Conservation (phyloP, 2,888 invertebrate genomes). For the Chironomus tentans region DNA sequence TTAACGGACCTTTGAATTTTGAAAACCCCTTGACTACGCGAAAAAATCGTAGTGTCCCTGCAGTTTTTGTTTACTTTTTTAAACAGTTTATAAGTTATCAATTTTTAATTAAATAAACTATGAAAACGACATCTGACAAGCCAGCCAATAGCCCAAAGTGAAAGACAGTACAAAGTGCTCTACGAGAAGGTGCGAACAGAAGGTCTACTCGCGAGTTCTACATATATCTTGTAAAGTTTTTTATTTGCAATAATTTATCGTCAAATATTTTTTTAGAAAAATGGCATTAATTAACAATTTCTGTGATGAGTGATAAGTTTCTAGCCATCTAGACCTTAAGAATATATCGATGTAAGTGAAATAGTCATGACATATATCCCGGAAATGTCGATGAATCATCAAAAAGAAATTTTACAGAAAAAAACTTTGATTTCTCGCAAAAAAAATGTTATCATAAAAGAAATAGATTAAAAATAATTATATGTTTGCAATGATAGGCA, state of each 20-base stretch:
- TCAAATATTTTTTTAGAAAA: background rate
- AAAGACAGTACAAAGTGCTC: too few species aligned
- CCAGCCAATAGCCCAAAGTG: too few species aligned
- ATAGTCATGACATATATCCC: background rate
- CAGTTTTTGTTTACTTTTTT: too few species aligned
- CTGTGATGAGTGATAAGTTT: constrained; percentile 10
- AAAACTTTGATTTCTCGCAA: constrained; percentile 10
- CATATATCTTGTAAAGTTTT: background rate
- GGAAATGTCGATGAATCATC: constrained; percentile 21
- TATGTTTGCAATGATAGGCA: too few species aligned
- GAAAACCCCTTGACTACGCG: too few species aligned
- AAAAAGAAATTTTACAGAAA: background rate
- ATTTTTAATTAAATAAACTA: too few species aligned
- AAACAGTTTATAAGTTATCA: too few species aligned
- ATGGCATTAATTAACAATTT: constrained; percentile 18
- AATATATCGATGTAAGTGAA: constrained; percentile 16
- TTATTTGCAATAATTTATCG: background rate
- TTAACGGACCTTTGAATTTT: too few species aligned
- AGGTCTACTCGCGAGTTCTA: too few species aligned
- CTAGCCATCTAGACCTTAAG: background rate
- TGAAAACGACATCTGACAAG: too few species aligned
- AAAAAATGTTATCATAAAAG: constrained; percentile 15
- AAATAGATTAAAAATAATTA: background rate
- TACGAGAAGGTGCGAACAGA: too few species aligned
- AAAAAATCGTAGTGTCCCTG: too few species aligned